Percentiles rank a stretch among this genome's conserved stretches.
Evolutionary conservation across 2,888 invertebrate species (phyloP).

Genomic region (Conchocele bisecta): DNA sequence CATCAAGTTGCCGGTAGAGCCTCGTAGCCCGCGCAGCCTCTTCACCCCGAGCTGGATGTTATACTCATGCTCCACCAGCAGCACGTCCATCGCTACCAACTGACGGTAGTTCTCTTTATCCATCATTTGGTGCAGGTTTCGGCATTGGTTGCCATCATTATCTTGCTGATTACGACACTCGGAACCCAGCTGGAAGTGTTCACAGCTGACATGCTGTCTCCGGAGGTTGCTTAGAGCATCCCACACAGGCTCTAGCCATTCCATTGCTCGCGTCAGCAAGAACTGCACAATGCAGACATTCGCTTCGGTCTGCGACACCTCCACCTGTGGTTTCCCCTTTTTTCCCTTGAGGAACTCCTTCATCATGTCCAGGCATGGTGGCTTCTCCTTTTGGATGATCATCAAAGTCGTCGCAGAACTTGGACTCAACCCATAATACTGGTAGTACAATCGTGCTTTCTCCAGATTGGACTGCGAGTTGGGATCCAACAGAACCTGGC

Average conservation of each 20-base stretch:
- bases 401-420: conserved; percentile 32
- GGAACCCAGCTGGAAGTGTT: conserved; percentile 10
- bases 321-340: conserved; percentile 7
- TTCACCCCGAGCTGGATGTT: conserved; percentile 40
- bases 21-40: conserved; percentile 4
- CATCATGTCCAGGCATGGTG: conserved; percentile 53
- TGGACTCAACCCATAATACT: conserved; percentile 62
- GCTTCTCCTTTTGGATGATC: conserved; percentile 56
- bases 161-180: conserved; percentile 17
- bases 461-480: conserved; percentile 36
- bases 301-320: conserved; percentile 15
- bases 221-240: conserved; percentile 12
- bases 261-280: conserved; percentile 36
- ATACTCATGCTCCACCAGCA: conserved; percentile 42
- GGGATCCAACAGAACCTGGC: conserved; percentile 41
- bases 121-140: conserved; percentile 11
- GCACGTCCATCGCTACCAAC: conserved; percentile 39
- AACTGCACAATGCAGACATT: conserved; percentile 29
- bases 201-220: conserved; percentile 9
- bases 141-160: conserved; percentile 18
- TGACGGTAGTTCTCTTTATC: conserved; percentile 4
- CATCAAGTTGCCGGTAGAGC: neutral
- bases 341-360: conserved; percentile 8
- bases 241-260: conserved; percentile 23
- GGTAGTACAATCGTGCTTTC: conserved; percentile 41